These are phyloP conservation scores for Notarius lentiginosus DNA, from an alignment of 2,113 vertebrate genomes.

Conservation along the genomic window DNA sequence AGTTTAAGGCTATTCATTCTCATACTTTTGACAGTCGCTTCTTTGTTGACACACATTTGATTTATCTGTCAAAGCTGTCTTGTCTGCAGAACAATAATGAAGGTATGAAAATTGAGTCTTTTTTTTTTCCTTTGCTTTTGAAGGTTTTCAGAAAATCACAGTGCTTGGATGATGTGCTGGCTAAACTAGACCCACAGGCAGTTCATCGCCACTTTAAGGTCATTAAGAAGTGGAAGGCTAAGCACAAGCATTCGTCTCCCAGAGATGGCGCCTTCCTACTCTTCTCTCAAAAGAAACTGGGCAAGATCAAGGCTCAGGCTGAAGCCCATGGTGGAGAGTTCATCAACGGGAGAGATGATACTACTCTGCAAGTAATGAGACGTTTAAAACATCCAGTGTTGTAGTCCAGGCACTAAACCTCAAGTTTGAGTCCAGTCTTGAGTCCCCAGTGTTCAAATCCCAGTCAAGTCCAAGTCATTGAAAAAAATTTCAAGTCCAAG, in stretches of 20 bases:
- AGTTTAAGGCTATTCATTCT: neutral
- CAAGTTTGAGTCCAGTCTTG: too few species aligned
- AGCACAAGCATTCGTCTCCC: conserved; percentile 62
- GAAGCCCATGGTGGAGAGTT: conserved; percentile 23
- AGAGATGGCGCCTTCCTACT: conserved; percentile 82
- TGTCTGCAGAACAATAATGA: neutral
- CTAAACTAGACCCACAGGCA: conserved; percentile 76
- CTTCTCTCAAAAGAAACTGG: conserved; percentile 84
- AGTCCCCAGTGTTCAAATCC: too few species aligned
- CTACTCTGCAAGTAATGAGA: conserved; percentile 72
- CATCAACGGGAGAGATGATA: conserved; percentile 68
- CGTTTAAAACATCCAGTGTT: neutral
- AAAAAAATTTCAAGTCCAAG: too few species aligned
- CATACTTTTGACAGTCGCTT: neutral
- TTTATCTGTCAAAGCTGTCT: neutral
- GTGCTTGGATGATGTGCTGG: conserved; percentile 80
- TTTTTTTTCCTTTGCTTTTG: neutral
- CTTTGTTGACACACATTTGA: neutral
- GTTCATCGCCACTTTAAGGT: conserved; percentile 77
- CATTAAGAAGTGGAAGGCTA: conserved; percentile 83
- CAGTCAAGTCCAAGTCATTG: too few species aligned
- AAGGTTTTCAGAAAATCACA: conserved; percentile 86
- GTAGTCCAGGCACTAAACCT: too few species aligned
- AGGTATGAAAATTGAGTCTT: neutral
- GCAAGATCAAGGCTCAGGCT: conserved; percentile 66